Percentiles rank a stretch among this genome's conserved stretches.
Evolutionary conservation across 2,888 invertebrate genomes (phyloP).

Genomic region (Leptarthrus brevirostris): DNA sequence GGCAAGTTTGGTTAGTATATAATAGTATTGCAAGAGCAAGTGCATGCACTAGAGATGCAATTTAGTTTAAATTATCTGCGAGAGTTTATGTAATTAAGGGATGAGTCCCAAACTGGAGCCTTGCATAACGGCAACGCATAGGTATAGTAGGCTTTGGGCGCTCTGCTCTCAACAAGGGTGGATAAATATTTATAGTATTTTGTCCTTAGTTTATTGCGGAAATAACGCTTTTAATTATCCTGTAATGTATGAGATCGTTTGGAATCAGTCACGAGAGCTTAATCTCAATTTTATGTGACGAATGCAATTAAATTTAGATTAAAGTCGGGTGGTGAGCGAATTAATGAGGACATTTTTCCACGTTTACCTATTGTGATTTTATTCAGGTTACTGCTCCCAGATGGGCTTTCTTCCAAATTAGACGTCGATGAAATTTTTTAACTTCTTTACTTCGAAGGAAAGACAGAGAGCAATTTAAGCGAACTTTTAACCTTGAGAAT

Average conservation of each 20-base stretch:
- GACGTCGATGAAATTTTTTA: background rate
- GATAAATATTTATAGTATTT: constrained; percentile 26
- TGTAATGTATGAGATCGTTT: constrained; percentile 7
- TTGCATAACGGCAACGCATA: background rate
- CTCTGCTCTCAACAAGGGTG: background rate
- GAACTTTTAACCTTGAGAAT: no score
- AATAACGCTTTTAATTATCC: constrained; percentile 33
- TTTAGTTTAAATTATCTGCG: constrained; percentile 25
- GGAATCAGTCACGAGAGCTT: constrained; percentile 25
- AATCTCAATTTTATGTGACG: constrained; percentile 36
- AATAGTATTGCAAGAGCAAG: background rate
- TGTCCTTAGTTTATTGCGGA: constrained; percentile 30
- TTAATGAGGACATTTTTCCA: constrained; percentile 8
- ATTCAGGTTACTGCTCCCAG: background rate
- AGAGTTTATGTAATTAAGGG: constrained; percentile 34
- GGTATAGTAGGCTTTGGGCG: background rate
- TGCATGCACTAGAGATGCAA: constrained; percentile 8
- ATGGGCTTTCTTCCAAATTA: background rate
- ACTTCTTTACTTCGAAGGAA: background rate
- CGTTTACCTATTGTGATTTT: background rate
- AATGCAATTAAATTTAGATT: constrained; percentile 36
- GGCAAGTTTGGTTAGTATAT: background rate
- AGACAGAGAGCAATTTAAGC: no score
- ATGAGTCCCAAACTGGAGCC: background rate
- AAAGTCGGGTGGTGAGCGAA: constrained; percentile 1